These are phyloP conservation scores for Gandaritis pyraliata DNA, from an alignment of 2,888 invertebrate genomes.

Conservation along the genomic window DNA sequence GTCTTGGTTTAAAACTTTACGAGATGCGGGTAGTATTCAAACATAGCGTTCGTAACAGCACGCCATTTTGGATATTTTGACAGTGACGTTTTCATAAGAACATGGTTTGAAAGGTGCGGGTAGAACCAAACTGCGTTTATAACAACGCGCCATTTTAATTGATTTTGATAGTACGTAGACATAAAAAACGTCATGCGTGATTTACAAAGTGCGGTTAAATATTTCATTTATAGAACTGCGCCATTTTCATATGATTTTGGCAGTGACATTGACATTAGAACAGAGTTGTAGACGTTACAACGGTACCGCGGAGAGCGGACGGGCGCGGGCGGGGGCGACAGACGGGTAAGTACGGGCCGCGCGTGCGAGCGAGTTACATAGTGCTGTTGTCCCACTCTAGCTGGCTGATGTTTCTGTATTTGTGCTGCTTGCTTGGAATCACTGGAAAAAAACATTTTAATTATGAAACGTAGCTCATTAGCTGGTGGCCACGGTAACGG, in stretches of 20 bases:
- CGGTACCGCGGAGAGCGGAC: slow-evolving; percentile 37
- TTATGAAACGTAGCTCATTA: no score
- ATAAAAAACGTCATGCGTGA: no score
- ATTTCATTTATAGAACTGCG: no score
- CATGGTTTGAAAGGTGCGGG: no score
- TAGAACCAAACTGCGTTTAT: no score
- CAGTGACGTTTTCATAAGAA: not conserved
- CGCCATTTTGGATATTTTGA: not conserved
- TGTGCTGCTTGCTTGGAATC: slow-evolving; percentile 80
- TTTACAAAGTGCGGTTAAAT: no score
- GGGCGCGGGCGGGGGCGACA: slow-evolving; percentile 42
- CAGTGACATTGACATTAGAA: slow-evolving; percentile 25
- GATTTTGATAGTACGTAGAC: no score
- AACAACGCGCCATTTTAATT: no score
- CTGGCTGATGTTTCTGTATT: slow-evolving; percentile 90
- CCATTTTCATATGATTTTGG: not conserved
- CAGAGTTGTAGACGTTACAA: slow-evolving; percentile 24
- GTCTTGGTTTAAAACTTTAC: not conserved
- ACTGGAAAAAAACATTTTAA: slow-evolving; percentile 51
- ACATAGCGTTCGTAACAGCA: not conserved
- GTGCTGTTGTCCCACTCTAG: slow-evolving; percentile 92
- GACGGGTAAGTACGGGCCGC: slow-evolving; percentile 52
- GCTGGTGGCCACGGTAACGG: no score
- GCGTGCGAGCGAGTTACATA: slow-evolving; percentile 82
- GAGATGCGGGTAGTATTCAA: not conserved